A percentile compares a stretch with the other conserved stretches of the same genome.
Evolutionary conservation across 1,140 invertebrate species (phyloP).

Genomic region (Drosophila obscura): DNA sequence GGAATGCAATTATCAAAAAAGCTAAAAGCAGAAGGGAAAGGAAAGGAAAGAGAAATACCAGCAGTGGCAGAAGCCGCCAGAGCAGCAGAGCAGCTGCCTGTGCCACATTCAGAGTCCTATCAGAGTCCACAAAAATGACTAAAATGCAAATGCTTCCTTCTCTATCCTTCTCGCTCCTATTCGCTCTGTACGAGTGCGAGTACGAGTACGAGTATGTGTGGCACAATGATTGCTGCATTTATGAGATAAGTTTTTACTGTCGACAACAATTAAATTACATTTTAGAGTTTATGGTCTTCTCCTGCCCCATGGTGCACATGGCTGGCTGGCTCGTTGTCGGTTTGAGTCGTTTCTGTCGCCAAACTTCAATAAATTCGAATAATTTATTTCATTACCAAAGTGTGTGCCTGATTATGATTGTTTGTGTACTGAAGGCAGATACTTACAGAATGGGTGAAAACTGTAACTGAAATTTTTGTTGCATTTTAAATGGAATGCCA

Average conservation of each 20-base stretch:
- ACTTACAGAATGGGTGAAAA: neutral
- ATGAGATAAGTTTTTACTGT: slow-evolving; percentile 77
- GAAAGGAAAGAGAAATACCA: neutral
- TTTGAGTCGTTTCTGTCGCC: slow-evolving; percentile 49
- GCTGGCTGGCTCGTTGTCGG: slow-evolving; percentile 26
- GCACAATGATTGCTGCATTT: slow-evolving; percentile 67
- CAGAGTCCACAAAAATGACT: slow-evolving; percentile 10
- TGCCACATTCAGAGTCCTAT: slow-evolving; percentile 13
- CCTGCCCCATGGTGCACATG: slow-evolving; percentile 10
- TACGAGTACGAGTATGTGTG: slow-evolving; percentile 23
- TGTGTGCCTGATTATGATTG: slow-evolving; percentile 11
- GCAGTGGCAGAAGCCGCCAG: neutral
- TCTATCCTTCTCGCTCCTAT: neutral
- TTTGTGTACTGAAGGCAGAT: neutral
- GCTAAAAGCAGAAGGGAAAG: slow-evolving; percentile 10
- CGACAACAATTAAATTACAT: slow-evolving; percentile 78
- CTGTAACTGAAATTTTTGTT: slow-evolving; percentile 37
- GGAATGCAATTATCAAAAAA: slow-evolving; percentile 61
- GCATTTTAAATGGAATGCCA: slow-evolving; percentile 24
- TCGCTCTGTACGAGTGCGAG: slow-evolving; percentile 1
- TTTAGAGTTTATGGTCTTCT: slow-evolving; percentile 68
- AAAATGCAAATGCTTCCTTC: slow-evolving; percentile 6
- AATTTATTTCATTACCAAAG: slow-evolving; percentile 68
- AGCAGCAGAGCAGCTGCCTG: neutral
- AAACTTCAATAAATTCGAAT: slow-evolving; percentile 75